These are phyloP conservation scores for Drosophila bunnanda DNA, from an alignment of 2,888 invertebrate species.

Conservation along the genomic window DNA sequence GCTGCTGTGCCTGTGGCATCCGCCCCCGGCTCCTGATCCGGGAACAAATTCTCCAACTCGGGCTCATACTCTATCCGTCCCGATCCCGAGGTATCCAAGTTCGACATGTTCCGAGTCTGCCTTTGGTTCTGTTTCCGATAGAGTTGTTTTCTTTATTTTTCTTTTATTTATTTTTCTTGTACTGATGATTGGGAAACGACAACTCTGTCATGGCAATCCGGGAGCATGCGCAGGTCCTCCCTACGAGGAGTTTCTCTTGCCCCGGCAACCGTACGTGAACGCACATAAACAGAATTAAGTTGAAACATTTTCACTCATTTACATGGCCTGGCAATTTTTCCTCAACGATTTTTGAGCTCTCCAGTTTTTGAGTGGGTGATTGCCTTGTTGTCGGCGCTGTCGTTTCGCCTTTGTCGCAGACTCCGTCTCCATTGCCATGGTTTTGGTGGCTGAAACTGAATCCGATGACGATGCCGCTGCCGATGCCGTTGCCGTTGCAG, in stretches of 20 bases:
- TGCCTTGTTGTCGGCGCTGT: slow-evolving; percentile 59
- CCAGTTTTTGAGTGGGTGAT: slow-evolving; percentile 72
- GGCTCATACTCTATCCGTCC: background rate
- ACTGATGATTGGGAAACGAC: slow-evolving; percentile 9
- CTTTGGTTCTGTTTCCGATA: background rate
- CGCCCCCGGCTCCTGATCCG: slow-evolving; percentile 9
- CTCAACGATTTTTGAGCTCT: slow-evolving; percentile 72
- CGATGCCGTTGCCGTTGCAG: slow-evolving; percentile 8
- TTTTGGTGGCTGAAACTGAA: slow-evolving; percentile 19
- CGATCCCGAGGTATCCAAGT: background rate
- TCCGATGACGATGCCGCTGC: slow-evolving; percentile 15
- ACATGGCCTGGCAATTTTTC: slow-evolving; percentile 70
- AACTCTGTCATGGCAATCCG: slow-evolving; percentile 47
- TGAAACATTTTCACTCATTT: slow-evolving; percentile 77
- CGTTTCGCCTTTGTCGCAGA: slow-evolving; percentile 22
- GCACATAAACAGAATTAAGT: slow-evolving; percentile 70
- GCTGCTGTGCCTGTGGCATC: background rate
- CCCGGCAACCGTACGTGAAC: slow-evolving; percentile 50
- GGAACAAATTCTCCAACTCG: background rate
- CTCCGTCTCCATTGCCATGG: slow-evolving; percentile 16
- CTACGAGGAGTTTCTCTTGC: slow-evolving; percentile 14
- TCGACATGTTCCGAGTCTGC: slow-evolving; percentile 7
- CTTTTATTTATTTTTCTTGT: slow-evolving; percentile 3
- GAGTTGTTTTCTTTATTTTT: slow-evolving; percentile 20
- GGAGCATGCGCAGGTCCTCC: slow-evolving; percentile 32